A percentile compares a stretch with the other conserved stretches of the same genome.
Conservation (phyloP, 2,888 invertebrate species). For the Hirtodrosophila alboralis region DNA sequence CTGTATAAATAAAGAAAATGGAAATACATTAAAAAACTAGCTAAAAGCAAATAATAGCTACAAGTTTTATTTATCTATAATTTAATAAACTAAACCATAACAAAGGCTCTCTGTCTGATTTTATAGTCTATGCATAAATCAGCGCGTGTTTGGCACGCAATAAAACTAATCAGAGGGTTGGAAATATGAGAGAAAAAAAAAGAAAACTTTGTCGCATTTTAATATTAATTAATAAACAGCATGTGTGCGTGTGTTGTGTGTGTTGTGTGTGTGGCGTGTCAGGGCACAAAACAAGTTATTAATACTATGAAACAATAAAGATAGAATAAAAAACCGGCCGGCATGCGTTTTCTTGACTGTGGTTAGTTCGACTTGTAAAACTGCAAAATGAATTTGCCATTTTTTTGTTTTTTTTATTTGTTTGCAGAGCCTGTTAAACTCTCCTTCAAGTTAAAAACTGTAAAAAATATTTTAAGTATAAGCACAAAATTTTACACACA, state of each 20-base stretch:
- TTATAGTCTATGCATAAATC: constrained; percentile 45
- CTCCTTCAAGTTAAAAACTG: too few relatives aligned
- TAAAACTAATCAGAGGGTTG: constrained; percentile 43
- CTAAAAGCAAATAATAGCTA: constrained; percentile 28
- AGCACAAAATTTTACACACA: too few relatives aligned
- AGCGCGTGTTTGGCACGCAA: constrained; percentile 57
- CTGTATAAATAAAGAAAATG: constrained; percentile 39
- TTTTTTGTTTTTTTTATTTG: too few relatives aligned
- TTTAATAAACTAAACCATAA: constrained; percentile 39
- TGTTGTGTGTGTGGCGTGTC: constrained; percentile 15
- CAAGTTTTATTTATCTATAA: constrained; percentile 25
- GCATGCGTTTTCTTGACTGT: constrained; percentile 51
- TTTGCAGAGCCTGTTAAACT: too few relatives aligned
- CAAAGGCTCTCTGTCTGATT: constrained; percentile 21
- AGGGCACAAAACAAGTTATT: constrained; percentile 43
- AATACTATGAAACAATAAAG: constrained; percentile 14
- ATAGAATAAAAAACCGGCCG: constrained; percentile 38
- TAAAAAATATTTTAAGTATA: too few relatives aligned
- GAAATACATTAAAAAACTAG: neutral
- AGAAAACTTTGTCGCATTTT: constrained; percentile 58
- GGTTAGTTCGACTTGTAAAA: constrained; percentile 41
- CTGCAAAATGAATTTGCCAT: constrained; percentile 33
- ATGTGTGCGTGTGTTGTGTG: constrained; percentile 11
- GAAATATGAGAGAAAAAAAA: too few relatives aligned
- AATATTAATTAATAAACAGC: constrained; percentile 65